phyloP scores from a whole-genome alignment of 2,113 vertebrate species.

The Pheucticus melanocephalus region DNA sequence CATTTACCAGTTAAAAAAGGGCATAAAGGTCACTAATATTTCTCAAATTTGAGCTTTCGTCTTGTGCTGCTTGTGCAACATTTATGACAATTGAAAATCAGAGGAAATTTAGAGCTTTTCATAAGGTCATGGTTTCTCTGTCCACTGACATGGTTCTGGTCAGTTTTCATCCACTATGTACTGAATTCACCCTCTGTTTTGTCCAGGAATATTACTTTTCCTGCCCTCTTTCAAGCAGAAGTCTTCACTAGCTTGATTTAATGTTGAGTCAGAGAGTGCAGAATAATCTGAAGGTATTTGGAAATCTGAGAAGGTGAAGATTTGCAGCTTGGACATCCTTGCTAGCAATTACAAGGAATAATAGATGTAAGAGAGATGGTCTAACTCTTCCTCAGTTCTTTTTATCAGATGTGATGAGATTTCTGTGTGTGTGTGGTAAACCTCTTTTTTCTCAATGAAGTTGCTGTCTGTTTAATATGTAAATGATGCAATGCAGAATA shows the following conservation, averaged over 20 bases:
- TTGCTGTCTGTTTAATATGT: conserved; percentile 29
- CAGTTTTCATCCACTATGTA: background rate
- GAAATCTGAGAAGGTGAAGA: background rate
- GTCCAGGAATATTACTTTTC: background rate
- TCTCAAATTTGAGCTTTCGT: background rate
- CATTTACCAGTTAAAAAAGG: background rate
- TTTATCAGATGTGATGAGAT: conserved; percentile 7
- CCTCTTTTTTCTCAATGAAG: conserved; percentile 11
- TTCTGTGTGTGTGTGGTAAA: background rate
- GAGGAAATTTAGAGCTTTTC: background rate
- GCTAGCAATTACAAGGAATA: background rate
- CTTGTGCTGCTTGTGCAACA: background rate
- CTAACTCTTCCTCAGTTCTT: background rate
- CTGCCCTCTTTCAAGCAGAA: background rate
- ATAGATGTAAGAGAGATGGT: background rate
- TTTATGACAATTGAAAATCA: background rate
- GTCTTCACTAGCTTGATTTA: background rate
- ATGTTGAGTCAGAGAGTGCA: background rate
- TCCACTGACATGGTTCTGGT: background rate
- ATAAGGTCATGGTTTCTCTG: background rate
- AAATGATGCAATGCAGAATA: conserved; percentile 18
- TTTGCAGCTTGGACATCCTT: background rate
- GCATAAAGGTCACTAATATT: background rate
- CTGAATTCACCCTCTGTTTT: background rate
- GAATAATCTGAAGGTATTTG: background rate